Conservation (phyloP, 2,797 vertebrate species). For the Eospalax fontanierii region DNA sequence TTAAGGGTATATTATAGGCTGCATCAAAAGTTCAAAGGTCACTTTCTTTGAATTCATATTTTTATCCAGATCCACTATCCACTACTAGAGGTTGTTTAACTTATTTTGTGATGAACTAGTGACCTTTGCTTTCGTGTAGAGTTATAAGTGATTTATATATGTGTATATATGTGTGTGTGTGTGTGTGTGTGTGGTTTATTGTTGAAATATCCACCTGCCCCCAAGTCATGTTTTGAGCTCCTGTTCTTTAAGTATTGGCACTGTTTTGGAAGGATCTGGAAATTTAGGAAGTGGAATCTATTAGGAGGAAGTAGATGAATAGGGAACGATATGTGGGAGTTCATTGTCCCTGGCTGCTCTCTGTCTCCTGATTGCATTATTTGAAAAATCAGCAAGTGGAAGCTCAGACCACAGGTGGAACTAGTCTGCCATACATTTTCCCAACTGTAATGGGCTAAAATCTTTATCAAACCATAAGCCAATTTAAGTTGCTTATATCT, state of each 20-base stretch:
- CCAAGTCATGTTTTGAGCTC: background rate
- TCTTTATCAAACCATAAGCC: background rate
- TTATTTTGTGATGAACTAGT: constrained; percentile 8
- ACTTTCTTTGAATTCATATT: background rate
- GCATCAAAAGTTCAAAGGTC: background rate
- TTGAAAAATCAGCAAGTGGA: background rate
- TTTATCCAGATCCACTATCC: background rate
- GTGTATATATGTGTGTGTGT: too few relatives aligned
- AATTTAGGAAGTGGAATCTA: background rate
- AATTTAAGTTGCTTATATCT: background rate
- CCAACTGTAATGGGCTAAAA: background rate
- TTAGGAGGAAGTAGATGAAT: background rate
- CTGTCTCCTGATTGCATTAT: background rate
- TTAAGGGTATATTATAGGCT: background rate
- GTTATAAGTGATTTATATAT: background rate
- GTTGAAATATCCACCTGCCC: background rate
- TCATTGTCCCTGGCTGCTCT: background rate
- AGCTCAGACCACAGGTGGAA: background rate
- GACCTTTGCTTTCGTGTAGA: background rate
- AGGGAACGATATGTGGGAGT: background rate
- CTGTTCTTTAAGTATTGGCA: background rate
- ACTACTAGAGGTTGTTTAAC: background rate
- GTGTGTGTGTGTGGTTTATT: background rate
- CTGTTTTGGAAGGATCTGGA: background rate
- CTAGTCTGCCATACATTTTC: background rate